phyloP scores from a whole-genome alignment of 1,140 invertebrate species.

The Zaprionus vittiger region DNA sequence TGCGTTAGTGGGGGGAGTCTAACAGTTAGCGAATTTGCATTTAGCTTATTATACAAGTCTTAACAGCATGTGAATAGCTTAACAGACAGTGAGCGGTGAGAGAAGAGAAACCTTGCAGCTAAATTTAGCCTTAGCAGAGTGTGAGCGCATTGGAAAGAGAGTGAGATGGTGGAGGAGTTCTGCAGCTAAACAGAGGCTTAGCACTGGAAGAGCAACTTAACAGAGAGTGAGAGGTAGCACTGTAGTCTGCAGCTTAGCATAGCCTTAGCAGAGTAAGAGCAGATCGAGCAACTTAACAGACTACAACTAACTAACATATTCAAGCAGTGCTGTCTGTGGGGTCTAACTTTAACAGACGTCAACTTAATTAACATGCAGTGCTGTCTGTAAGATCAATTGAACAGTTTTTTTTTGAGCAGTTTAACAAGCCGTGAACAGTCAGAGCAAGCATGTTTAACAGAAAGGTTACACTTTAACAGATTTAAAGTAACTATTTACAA shows the following conservation, averaged over 20 bases:
- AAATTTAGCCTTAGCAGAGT: background rate
- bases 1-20: background rate
- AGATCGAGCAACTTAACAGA: background rate
- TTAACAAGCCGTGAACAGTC: background rate
- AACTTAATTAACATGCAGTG: background rate
- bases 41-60: background rate
- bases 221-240: background rate
- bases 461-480: background rate
- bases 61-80: background rate
- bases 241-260: background rate
- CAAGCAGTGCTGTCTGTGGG: too few species aligned
- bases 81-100: background rate
- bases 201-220: background rate
- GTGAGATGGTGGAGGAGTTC: background rate
- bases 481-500: background rate
- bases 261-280: background rate
- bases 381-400: constrained; percentile 8
- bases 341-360: background rate
- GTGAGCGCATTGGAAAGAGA: background rate
- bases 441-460: background rate
- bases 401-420: background rate
- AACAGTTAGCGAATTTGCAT: background rate
- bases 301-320: too few species aligned
- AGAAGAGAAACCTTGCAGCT: background rate
- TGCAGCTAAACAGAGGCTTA: background rate